These are phyloP conservation scores for Sesia bembeciformis DNA, from an alignment of 2,888 invertebrate species.

Conservation along the genomic window DNA sequence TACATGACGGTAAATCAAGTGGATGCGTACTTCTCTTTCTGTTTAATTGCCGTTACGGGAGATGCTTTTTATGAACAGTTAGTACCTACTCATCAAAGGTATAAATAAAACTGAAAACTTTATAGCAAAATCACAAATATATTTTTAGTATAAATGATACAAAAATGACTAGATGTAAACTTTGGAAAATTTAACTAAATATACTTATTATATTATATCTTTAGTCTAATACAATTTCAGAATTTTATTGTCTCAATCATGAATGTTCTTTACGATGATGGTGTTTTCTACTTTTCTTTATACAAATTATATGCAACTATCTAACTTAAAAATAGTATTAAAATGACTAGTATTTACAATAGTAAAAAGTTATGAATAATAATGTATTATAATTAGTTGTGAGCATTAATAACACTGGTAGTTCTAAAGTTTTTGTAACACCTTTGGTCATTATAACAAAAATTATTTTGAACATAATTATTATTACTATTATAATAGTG, in stretches of 20 bases:
- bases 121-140: slow-evolving; percentile 25
- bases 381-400: slow-evolving; percentile 31
- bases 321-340: slow-evolving; percentile 19
- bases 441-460: slow-evolving; percentile 54
- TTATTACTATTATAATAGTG: slow-evolving; percentile 34
- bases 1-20: slow-evolving; percentile 60
- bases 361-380: slow-evolving; percentile 1
- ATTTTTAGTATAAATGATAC: slow-evolving; percentile 17
- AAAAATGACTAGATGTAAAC: slow-evolving; percentile 55
- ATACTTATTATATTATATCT: slow-evolving; percentile 4
- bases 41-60: slow-evolving; percentile 19
- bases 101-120: slow-evolving; percentile 11
- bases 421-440: slow-evolving; percentile 49
- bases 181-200: slow-evolving; percentile 33
- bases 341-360: slow-evolving; percentile 19
- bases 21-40: slow-evolving; percentile 31
- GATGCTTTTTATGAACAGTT: slow-evolving; percentile 1
- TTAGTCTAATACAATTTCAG: slow-evolving; percentile 3
- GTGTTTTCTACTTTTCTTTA: slow-evolving; percentile 11
- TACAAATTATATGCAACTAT: slow-evolving; percentile 15
- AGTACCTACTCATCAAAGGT: slow-evolving; percentile 7
- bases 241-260: background rate
- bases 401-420: slow-evolving; percentile 50
- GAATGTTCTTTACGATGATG: too few relatives aligned
- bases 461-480: slow-evolving; percentile 40